A percentile compares a stretch with the other conserved stretches of the same genome.
Evolutionary conservation across 2,113 vertebrate genomes (phyloP).

Genomic region (Mellivora capensis): DNA sequence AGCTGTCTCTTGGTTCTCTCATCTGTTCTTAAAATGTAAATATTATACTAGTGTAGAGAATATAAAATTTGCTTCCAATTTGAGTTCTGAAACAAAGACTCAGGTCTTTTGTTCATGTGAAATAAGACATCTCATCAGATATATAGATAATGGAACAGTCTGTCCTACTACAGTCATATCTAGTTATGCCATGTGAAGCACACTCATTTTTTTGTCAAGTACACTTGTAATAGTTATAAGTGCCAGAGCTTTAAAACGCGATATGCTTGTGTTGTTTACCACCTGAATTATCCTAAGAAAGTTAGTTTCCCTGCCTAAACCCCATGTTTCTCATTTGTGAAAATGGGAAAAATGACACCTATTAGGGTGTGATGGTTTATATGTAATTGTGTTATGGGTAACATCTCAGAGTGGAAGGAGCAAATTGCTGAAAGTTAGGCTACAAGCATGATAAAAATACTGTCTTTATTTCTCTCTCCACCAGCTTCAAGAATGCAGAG

Average conservation of each 20-base stretch:
- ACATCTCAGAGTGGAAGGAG: background rate
- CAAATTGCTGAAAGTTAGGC: background rate
- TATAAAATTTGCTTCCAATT: background rate
- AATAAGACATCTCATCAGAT: background rate
- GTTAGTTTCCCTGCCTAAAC: fast-evolving
- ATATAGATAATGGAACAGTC: background rate
- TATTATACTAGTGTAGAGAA: background rate
- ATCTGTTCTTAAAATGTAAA: background rate
- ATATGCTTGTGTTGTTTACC: background rate
- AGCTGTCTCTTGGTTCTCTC: background rate
- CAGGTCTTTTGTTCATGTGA: background rate
- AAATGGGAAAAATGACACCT: background rate
- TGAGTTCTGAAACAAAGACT: background rate
- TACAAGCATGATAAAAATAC: background rate
- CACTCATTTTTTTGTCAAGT: background rate
- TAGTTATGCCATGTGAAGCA: background rate
- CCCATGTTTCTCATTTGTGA: background rate
- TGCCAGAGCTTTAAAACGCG: background rate
- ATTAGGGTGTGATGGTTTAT: background rate
- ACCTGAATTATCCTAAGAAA: background rate
- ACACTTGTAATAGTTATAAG: background rate
- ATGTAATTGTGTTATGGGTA: background rate
- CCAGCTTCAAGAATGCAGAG: background rate
- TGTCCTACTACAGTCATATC: background rate
- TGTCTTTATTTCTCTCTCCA: background rate